Evolutionary conservation across 2,113 vertebrate genomes (phyloP), one percentile per base, ranked within the genome.

Genomic region (Pluvianellus socialis): DNA sequence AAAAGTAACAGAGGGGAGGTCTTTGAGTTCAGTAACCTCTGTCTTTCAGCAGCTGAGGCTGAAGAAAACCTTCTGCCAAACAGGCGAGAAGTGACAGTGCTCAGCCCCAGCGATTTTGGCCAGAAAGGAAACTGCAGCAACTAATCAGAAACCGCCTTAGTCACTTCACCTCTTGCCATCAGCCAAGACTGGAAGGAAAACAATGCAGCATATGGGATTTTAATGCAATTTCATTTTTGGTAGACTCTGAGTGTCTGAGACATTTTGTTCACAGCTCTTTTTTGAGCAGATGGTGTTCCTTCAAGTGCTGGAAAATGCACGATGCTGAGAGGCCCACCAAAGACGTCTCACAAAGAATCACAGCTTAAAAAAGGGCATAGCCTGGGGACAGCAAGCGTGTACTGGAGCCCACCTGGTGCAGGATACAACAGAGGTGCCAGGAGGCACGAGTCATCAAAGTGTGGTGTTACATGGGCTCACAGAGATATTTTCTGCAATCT

Each of bases 201-300:
- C 89, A 80, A 53, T n/a, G 76, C 22, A 77, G 91, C 92, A 94
- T 91, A 91, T 84, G 94, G 91, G 76, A 62, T 73, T 88, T 93
- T 75, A 91, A 94, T 85, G 86, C 75, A 40, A 66, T 82, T 94
- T 86, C 30, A 9, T 67, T 95, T 92, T 61, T 53, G 62, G 74
- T 95, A 90, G 93, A 88, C 74, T 20, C 70, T 20, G 32, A 83
- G 59, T 6, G 12, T 91, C 86, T 93, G 91, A 94, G 88, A 96
- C 82, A 70, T 93, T 94, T 95, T 89, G 86, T 96, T 95, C 83
- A 35, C 95, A 94, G 89, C 68, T 94, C 80, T 47, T 91, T 68
- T 74, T 44, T 30, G 79, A 95, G 79, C 93, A 97, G 91, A 92
- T 94, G 91, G 89, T 77, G 61, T 71, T 83, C 83, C 86, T 96